Evolutionary conservation across 2,113 vertebrate species (phyloP).

Genomic region (Sigmodon hispidus): DNA sequence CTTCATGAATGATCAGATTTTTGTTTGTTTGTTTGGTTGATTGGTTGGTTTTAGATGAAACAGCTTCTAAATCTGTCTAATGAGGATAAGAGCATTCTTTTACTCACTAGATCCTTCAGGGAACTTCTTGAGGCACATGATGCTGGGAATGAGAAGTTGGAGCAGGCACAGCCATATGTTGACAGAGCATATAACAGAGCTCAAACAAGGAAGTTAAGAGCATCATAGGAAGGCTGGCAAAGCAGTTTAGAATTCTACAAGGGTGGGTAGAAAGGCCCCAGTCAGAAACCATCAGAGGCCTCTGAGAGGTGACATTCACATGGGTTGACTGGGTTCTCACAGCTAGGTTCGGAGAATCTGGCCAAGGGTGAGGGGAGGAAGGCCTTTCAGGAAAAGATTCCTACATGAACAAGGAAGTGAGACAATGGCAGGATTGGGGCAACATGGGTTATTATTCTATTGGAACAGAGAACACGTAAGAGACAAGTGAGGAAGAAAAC

Average conservation of each 20-base stretch:
- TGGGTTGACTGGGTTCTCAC: background rate
- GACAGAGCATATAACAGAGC: background rate
- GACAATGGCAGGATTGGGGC: background rate
- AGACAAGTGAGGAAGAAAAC: slow-evolving; percentile 29
- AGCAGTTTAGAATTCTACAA: background rate
- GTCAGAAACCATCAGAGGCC: background rate
- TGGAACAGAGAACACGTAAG: background rate
- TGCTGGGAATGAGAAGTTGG: background rate
- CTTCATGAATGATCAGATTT: background rate
- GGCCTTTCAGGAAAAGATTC: background rate
- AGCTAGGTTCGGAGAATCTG: background rate
- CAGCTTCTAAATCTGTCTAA: background rate
- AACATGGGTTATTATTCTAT: background rate
- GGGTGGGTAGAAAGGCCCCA: background rate
- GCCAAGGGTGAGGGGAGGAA: background rate
- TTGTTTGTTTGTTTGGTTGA: background rate
- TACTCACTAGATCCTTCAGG: background rate
- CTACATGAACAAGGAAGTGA: background rate
- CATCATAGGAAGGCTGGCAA: background rate
- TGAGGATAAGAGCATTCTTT: background rate
- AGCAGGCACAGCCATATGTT: background rate
- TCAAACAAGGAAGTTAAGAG: background rate
- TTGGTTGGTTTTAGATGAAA: slow-evolving; percentile 20
- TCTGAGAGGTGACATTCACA: background rate
- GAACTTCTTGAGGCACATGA: background rate